These are phyloP conservation scores for Sycophaga agraensis DNA, from an alignment of 1,140 invertebrate species.

Conservation along the genomic window DNA sequence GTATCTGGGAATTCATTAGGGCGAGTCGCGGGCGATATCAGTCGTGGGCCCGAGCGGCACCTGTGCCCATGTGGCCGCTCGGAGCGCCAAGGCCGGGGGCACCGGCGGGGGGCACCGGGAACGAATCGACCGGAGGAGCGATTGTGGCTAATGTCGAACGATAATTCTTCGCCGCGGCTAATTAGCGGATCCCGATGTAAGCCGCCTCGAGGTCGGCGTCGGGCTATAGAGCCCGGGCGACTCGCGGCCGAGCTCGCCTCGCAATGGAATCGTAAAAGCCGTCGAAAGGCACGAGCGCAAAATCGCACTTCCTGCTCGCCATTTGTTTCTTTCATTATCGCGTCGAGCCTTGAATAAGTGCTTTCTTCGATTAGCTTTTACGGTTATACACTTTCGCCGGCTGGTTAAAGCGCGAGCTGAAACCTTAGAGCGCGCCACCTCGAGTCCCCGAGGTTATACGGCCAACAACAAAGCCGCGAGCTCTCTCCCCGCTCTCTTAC, in stretches of 20 bases:
- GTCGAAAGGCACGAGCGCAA: slow-evolving; percentile 24
- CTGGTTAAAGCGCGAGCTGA: too few relatives aligned
- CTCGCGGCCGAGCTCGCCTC: slow-evolving; percentile 2
- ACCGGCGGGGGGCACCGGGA: not conserved
- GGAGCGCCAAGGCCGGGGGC: not conserved
- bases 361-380: slow-evolving; percentile 28
- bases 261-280: slow-evolving; percentile 25
- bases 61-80: not conserved
- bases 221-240: too few relatives aligned
- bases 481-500: too few relatives aligned
- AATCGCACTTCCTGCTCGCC: slow-evolving; percentile 29
- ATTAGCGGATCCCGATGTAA: slow-evolving; percentile 32
- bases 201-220: too few relatives aligned
- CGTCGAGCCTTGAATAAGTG: slow-evolving; percentile 27
- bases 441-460: too few relatives aligned
- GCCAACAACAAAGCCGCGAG: slow-evolving; percentile 7
- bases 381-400: slow-evolving; percentile 2
- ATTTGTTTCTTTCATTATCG: slow-evolving; percentile 30
- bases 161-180: slow-evolving; percentile 34
- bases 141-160: slow-evolving; percentile 32
- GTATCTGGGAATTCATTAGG: slow-evolving; percentile 22
- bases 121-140: slow-evolving; percentile 2
- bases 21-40: slow-evolving; percentile 21
- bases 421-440: too few relatives aligned
- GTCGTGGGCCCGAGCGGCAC: not conserved